Evolutionary conservation across 1,140 invertebrate species (phyloP).

Genomic region (Myzus persicae): DNA sequence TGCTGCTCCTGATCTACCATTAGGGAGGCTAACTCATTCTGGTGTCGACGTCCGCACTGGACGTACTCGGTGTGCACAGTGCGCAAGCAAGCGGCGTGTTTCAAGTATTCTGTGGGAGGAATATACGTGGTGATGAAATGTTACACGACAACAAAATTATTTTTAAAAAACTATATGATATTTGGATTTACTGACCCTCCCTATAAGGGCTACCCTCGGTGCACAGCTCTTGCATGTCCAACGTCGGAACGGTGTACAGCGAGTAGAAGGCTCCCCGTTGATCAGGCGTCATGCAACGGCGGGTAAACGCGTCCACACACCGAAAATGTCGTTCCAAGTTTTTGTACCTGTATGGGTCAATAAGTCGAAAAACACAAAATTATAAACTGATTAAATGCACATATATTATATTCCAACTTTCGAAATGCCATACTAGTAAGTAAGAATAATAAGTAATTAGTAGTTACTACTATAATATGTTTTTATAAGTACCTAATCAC

Average conservation of each 20-base stretch:
- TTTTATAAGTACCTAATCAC: not conserved
- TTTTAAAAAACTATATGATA: not conserved
- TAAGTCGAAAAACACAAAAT: not conserved
- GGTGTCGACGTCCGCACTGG: slow-evolving; percentile 11
- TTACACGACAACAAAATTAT: not conserved
- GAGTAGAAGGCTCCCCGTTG: slow-evolving; percentile 38
- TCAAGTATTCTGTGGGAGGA: slow-evolving; percentile 12
- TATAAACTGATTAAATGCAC: not conserved
- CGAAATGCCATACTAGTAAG: not conserved
- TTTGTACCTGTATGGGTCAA: not conserved
- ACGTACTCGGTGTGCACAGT: slow-evolving; percentile 28
- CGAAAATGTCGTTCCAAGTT: slow-evolving; percentile 43
- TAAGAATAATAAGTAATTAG: not conserved
- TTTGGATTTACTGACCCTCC: slow-evolving; percentile 13
- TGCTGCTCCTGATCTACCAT: not conserved
- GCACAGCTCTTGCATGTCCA: slow-evolving; percentile 47
- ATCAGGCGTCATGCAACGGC: not conserved
- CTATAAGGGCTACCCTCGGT: not conserved
- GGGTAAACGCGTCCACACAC: slow-evolving; percentile 33
- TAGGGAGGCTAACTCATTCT: not conserved
- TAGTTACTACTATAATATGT: too few relatives aligned
- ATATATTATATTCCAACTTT: too few relatives aligned
- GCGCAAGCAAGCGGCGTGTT: slow-evolving; percentile 13
- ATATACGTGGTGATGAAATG: not conserved
- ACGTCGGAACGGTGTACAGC: slow-evolving; percentile 16